Conservation (phyloP, 2,797 vertebrate species). For the Chromobotia macracanthus region DNA sequence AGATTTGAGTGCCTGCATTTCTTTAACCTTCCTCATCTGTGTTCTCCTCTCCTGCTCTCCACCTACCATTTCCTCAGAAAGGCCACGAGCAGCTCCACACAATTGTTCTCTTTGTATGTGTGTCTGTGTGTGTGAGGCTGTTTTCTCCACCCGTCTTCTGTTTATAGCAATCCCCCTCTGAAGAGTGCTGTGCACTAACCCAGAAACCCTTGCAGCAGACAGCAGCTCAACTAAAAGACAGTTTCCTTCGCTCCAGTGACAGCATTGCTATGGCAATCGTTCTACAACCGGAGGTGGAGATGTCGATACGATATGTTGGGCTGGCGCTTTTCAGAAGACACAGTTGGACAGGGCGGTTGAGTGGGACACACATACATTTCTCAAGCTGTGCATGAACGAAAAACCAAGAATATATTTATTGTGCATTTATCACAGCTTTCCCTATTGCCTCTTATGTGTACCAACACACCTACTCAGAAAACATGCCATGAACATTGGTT, state of each 20-base stretch:
- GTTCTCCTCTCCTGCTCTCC: slow-evolving; percentile 14
- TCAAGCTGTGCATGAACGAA: not conserved
- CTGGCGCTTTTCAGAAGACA: not conserved
- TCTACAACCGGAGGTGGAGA: slow-evolving; percentile 24
- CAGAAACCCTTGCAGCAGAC: slow-evolving; percentile 21
- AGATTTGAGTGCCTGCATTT: slow-evolving; percentile 33
- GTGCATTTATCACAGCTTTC: slow-evolving; percentile 34
- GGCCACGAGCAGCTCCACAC: not conserved
- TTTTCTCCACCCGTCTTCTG: slow-evolving; percentile 2
- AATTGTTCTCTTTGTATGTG: not conserved
- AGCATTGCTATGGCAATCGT: slow-evolving; percentile 26
- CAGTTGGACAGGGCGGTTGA: not conserved
- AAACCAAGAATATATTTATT: slow-evolving; percentile 24
- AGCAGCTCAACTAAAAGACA: slow-evolving; percentile 13
- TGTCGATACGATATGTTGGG: not conserved
- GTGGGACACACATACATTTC: not conserved
- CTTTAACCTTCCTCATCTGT: slow-evolving; percentile 48
- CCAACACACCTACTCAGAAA: slow-evolving; percentile 17
- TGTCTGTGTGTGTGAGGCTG: not conserved
- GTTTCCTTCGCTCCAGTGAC: slow-evolving; percentile 26
- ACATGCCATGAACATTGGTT: slow-evolving; percentile 7
- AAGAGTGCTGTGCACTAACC: not conserved
- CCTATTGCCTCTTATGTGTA: slow-evolving; percentile 13
- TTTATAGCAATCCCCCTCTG: slow-evolving; percentile 14
- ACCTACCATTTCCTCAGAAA: slow-evolving; percentile 27